Base-by-base conservation (phyloP, 2,888 invertebrate species). In the Phasia obesa region DNA sequence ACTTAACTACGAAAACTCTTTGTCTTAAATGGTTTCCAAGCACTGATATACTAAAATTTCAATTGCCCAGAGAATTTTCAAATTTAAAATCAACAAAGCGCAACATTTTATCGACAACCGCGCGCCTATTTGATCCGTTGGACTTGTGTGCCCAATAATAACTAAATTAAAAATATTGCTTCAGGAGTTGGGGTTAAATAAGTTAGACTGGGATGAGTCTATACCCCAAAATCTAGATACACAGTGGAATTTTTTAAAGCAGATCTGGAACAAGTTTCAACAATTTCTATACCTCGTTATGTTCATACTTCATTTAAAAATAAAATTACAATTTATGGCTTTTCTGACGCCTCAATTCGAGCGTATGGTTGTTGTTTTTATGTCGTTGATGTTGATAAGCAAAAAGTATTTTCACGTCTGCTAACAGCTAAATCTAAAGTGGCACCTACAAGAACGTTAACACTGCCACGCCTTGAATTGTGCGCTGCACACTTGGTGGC, bases 281-380 rank as follows among this genome's bases (percentile, higher is more conserved):
- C 17, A 23, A 6, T 44, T 11, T 47, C 44, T 11, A 19, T 62
- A 2, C 42, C 62, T 17, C 62, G 62, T 44, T 62, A 62, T 62
- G 17, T 62, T 23, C 21, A 60, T n/a, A 60, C 60, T 9, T n/a
- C 25, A n/a, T 1, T 4, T 4, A 23, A 6, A 25, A 42, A 23
- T 60, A 60, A 60, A 59, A 23, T 59, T 38, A 21, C 7, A 2
- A 38, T 59, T 38, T 31, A 57, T 4, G 55, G 31, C 1, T 31
- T 57, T 57, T 57, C 38, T 3, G 60, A 60, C 4, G 60, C 60
- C 9, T 73, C 81, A n/a, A 69, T 67, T 19, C 77, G 69, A 31
- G 84, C 79, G 25, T 83, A 75, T 71, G 82, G 81, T 19, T 80
- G 78, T 47, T 83, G 81, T 31, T 35, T 84, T 35, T 81, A 84